Base-by-base conservation (phyloP, 1,140 invertebrate genomes). In the Drosophila lini region DNA sequence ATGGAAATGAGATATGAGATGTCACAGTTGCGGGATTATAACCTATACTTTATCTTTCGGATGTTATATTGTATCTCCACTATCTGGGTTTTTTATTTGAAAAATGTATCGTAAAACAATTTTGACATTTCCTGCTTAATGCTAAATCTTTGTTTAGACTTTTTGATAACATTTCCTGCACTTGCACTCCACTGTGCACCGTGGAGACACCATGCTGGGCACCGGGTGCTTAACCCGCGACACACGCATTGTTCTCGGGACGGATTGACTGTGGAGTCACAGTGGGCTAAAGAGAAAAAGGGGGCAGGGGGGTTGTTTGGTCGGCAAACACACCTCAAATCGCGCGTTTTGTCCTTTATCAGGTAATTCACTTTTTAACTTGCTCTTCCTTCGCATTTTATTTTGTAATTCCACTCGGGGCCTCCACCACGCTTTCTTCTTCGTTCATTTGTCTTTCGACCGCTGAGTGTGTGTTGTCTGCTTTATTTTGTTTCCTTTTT, bases 351-450 rank as follows among this genome's bases (percentile, higher is more conserved):
- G 84, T 90, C 85, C 84, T 89, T 89, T 90, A 90, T 90, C 78
- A 77, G 81, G 81, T 90, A 89, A 89, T 90, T 90, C 71, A 85
- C 86, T 81, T 85, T 90, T 90, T 77, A 86, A 86, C 86, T 89
- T 89, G 69, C 84, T 89, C 74, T 81, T 78, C 86, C 69, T 73
- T 84, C 86, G 79, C 84, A 80, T 88, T 88, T 90, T 73, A 80
- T 81, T 84, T 80, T 84, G 81, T 89, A 81, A 81, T 89, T 84
- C 68, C 84, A 79, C 48, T 65, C 63, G 75, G 58, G 60, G 44
- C 45, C 61, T 62, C 16, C 15, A 22, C 52, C 31, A n/a, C 6
- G 41, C 55, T 83, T 55, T 53, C 50, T 32, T 50, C 28, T 50
- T 32, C 48, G 48, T 73, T 62, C 61, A 38, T 69, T 50, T 15